phyloP scores from a whole-genome alignment of 1,140 invertebrate species.

The Augochlora pura region DNA sequence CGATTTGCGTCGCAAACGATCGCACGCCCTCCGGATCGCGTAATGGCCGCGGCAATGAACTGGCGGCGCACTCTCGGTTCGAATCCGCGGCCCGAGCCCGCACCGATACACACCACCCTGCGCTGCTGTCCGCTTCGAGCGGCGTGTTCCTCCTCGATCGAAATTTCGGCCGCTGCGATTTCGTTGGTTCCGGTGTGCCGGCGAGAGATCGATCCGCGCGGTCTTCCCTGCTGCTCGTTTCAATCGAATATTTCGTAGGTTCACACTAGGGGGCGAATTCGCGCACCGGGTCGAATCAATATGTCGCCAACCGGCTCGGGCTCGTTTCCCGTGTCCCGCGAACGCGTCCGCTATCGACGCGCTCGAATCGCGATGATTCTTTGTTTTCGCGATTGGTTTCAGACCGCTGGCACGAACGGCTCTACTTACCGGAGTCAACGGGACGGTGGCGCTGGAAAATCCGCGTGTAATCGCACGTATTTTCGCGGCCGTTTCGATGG shows the following conservation, averaged over 20 bases:
- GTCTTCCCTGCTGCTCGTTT: not conserved
- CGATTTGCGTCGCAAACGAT: constrained; percentile 3
- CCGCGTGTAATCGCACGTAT: constrained; percentile 46
- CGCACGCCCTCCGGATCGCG: constrained; percentile 17
- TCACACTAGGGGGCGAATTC: constrained; percentile 40
- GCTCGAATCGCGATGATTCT: not conserved
- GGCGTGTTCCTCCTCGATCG: too few species aligned
- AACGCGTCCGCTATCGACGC: too few species aligned
- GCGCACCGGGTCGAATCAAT: constrained; percentile 54
- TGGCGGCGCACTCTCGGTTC: constrained; percentile 5
- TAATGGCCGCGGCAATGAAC: constrained; percentile 41
- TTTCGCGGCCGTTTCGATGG: constrained; percentile 31
- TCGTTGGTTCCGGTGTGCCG: too few species aligned
- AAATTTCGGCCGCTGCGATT: too few species aligned
- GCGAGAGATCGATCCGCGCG: too few species aligned
- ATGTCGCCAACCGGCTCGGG: constrained; percentile 33
- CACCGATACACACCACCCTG: too few species aligned
- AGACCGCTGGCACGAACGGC: too few species aligned
- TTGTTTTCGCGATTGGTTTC: not conserved
- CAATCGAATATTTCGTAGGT: not conserved
- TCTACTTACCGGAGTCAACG: constrained; percentile 47
- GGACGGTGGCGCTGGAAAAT: constrained; percentile 39
- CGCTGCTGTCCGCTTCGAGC: too few species aligned
- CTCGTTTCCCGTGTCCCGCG: not conserved
- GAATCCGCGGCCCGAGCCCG: not conserved